Evolutionary conservation across 23 tunicate species (phyloP).

Genomic region (Phallusia fumigata): DNA sequence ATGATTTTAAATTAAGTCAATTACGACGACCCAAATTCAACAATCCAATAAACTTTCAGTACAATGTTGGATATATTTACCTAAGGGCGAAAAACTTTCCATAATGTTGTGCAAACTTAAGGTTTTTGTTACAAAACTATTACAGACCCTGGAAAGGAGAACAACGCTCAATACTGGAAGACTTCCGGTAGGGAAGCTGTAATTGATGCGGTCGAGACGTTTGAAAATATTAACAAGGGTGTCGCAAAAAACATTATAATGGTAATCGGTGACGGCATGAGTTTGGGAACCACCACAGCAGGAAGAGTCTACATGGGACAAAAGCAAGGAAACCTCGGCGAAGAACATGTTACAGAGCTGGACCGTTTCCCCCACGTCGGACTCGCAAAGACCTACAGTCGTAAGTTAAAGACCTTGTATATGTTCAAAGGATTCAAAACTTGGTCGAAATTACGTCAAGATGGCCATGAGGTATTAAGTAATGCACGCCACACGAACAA

Average conservation of each 20-base stretch:
- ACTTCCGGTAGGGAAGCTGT: constrained; percentile 23
- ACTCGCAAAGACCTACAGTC: constrained; percentile 80
- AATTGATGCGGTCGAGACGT: constrained; percentile 9
- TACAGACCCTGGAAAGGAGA: constrained; percentile 14
- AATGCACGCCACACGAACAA: too few relatives aligned
- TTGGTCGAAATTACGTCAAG: too few relatives aligned
- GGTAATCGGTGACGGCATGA: constrained; percentile 92
- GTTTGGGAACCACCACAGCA: constrained; percentile 73
- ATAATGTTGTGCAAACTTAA: too few relatives aligned
- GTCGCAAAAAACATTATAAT: constrained; percentile 83
- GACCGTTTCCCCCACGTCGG: constrained; percentile 74
- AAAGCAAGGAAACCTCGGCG: constrained; percentile 34
- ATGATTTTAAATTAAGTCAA: too few relatives aligned
- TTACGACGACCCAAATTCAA: too few relatives aligned
- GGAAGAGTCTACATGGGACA: constrained; percentile 74
- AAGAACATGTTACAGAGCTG: constrained; percentile 68
- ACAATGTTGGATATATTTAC: too few relatives aligned
- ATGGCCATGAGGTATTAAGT: too few relatives aligned
- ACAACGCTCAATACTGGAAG: constrained; percentile 36
- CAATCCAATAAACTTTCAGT: too few relatives aligned
- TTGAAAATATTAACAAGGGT: constrained; percentile 42
- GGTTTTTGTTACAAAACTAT: too few relatives aligned
- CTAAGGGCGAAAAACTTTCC: too few relatives aligned
- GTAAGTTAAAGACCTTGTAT: constrained; percentile 18
- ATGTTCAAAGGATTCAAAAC: too few relatives aligned